Conservation (phyloP, 2,888 invertebrate genomes). For the Tipula helvola region DNA sequence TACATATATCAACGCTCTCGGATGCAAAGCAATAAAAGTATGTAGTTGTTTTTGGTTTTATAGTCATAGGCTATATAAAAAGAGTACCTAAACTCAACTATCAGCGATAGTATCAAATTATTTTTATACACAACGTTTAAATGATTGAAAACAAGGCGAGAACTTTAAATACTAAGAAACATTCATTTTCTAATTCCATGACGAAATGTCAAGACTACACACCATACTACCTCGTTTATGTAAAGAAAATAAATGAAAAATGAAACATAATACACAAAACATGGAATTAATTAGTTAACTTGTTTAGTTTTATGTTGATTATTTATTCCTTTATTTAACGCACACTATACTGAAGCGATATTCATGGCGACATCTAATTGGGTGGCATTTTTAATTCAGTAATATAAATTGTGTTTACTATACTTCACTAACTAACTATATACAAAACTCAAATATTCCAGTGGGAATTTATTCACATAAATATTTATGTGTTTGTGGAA, state of each 20-base stretch:
- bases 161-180: neutral
- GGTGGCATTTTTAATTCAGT: neutral
- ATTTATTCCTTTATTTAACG: neutral
- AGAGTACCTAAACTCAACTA: neutral
- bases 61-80: neutral
- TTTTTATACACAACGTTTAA: neutral
- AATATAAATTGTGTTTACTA: neutral
- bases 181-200: neutral
- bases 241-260: neutral
- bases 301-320: neutral
- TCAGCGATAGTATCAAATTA: neutral
- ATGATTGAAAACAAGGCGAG: neutral
- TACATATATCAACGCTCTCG: neutral
- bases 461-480: neutral
- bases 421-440: neutral
- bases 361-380: neutral
- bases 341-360: neutral
- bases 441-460: neutral
- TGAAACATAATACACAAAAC: neutral
- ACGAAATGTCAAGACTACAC: neutral
- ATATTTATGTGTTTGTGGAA: neutral
- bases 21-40: neutral
- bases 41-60: neutral
- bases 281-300: neutral
- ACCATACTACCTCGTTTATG: neutral